Conservation (phyloP, 37 sponge, comb jelly and placozoan genomes). For the Crambe crambe region DNA sequence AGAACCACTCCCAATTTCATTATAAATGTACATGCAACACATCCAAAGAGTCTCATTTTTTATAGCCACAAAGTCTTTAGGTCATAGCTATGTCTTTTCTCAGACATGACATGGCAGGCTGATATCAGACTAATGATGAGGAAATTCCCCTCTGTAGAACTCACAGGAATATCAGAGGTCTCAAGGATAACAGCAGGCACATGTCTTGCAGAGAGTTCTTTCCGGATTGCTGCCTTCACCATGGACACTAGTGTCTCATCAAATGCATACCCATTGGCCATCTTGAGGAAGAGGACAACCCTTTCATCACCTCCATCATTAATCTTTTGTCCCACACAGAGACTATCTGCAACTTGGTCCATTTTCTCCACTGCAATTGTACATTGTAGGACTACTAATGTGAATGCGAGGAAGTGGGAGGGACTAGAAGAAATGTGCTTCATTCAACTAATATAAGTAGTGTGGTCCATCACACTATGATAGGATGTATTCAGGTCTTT, state of each 20-base stretch:
- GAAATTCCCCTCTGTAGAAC: not conserved
- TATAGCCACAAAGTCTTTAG: too few relatives aligned
- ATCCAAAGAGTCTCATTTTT: too few relatives aligned
- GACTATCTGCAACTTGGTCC: conserved; percentile 82
- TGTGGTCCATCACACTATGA: too few relatives aligned
- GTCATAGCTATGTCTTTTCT: too few relatives aligned
- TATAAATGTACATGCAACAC: too few relatives aligned
- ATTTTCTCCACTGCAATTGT: conserved; percentile 71
- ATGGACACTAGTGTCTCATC: conserved; percentile 57
- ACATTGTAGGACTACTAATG: too few relatives aligned
- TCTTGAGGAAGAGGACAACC: conserved; percentile 94
- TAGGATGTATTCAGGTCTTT: too few relatives aligned
- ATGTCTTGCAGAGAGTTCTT: conserved; percentile 90
- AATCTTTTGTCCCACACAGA: conserved; percentile 90
- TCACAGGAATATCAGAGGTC: conserved; percentile 90
- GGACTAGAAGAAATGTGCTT: not conserved
- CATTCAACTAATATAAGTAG: not conserved
- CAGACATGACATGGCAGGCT: too few relatives aligned
- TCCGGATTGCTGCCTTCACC: conserved; percentile 76
- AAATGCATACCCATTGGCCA: conserved; percentile 75
- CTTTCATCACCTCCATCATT: conserved; percentile 92
- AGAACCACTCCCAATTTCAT: too few relatives aligned
- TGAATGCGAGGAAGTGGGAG: too few relatives aligned
- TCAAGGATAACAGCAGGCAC: conserved; percentile 87
- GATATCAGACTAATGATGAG: not conserved